A percentile compares a stretch with the other conserved stretches of the same genome.
Evolutionary conservation across 2,113 vertebrate genomes (phyloP).

Genomic region (Myiopsitta monachus): DNA sequence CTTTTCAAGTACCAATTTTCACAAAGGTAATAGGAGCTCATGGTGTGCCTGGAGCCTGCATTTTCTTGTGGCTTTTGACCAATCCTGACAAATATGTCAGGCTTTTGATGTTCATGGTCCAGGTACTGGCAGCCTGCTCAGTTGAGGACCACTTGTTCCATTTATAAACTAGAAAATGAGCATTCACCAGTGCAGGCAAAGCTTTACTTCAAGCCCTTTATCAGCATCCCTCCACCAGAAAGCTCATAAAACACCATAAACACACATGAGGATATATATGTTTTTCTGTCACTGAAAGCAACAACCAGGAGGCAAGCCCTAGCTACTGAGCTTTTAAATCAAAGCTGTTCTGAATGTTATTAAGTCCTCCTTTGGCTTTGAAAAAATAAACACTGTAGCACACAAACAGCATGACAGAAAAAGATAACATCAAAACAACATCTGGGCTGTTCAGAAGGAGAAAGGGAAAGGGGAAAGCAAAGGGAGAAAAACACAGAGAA

Average conservation of each 20-base stretch:
- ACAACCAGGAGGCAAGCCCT: background rate
- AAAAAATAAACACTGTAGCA: conserved; percentile 15
- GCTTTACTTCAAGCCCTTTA: background rate
- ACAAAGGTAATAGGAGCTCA: background rate
- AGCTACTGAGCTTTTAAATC: conserved; percentile 35
- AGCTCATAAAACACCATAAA: background rate
- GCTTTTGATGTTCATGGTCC: background rate
- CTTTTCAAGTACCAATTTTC: background rate
- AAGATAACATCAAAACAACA: background rate
- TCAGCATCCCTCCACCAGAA: background rate
- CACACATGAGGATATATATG: background rate
- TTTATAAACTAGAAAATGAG: background rate
- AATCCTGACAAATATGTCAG: background rate
- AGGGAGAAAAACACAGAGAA: background rate
- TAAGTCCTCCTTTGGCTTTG: background rate
- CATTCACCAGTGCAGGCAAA: background rate
- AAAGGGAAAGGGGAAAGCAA: background rate
- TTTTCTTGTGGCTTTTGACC: background rate
- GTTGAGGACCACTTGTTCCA: background rate
- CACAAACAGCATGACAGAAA: background rate
- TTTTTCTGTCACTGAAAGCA: background rate
- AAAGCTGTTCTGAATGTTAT: conserved; percentile 24
- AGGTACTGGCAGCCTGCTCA: background rate
- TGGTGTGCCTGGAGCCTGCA: rapidly evolving
- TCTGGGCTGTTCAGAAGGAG: background rate